These are phyloP conservation scores for Plebejus melissa DNA, from an alignment of 2,888 invertebrate genomes.

Conservation along the genomic window DNA sequence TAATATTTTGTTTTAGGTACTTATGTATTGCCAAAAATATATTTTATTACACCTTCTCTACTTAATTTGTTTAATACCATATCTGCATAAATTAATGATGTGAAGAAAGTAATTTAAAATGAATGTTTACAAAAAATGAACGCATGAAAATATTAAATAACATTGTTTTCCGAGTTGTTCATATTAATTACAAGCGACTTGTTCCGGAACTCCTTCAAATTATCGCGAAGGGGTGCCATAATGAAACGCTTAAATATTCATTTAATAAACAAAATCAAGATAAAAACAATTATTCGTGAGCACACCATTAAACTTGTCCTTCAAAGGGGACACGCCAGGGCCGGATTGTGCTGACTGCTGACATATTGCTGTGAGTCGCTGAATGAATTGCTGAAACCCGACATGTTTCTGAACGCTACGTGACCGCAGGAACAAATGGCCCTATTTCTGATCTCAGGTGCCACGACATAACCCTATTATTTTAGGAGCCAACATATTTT, in stretches of 20 bases:
- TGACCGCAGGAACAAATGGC: constrained; percentile 44
- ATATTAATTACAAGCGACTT: constrained; percentile 12
- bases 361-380: constrained; percentile 48
- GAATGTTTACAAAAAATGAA: not conserved
- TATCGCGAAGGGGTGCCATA: not conserved
- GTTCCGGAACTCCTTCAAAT: not conserved
- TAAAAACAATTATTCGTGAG: constrained; percentile 36
- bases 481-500: constrained; percentile 22
- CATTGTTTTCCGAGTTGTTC: not conserved
- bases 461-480: constrained; percentile 39
- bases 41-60: too few species aligned
- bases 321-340: constrained; percentile 56
- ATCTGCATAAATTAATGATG: too few species aligned
- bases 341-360: constrained; percentile 60
- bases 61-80: too few species aligned
- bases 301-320: constrained; percentile 58
- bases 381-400: constrained; percentile 41
- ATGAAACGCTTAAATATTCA: constrained; percentile 2
- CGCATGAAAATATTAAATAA: not conserved
- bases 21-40: too few species aligned
- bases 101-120: not conserved
- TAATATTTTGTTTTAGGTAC: too few species aligned
- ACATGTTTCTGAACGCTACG: constrained; percentile 55
- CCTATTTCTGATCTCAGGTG: constrained; percentile 27
- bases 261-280: constrained; percentile 22